Percentiles rank a stretch among this genome's conserved stretches.
Evolutionary conservation across 2,888 invertebrate species (phyloP).

Genomic region (Ophion ellenae): DNA sequence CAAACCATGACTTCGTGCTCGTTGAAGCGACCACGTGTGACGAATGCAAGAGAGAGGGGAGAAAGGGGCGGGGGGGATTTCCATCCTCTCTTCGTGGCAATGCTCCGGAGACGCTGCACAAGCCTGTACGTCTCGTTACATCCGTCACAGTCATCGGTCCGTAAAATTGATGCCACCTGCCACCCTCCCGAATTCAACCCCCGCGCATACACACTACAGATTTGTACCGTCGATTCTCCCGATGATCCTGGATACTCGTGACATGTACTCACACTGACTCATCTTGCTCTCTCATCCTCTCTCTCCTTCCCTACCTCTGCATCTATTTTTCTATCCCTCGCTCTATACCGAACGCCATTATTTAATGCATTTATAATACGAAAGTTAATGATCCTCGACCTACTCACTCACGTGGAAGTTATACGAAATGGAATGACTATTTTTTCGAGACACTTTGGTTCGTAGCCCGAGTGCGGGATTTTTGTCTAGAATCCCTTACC

Average conservation of each 20-base stretch:
- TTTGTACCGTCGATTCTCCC: constrained; percentile 43
- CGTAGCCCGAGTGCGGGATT: neutral
- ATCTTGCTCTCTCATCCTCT: constrained; percentile 44
- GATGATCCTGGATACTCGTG: constrained; percentile 44
- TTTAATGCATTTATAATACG: constrained; percentile 83
- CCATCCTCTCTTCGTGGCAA: constrained; percentile 36
- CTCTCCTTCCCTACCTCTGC: neutral
- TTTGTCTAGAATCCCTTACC: neutral
- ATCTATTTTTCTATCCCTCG: neutral
- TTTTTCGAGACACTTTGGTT: neutral
- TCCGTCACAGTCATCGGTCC: constrained; percentile 83
- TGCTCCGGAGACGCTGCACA: constrained; percentile 52
- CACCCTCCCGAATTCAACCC: constrained; percentile 76
- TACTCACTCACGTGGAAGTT: constrained; percentile 73
- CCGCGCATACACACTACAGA: constrained; percentile 35
- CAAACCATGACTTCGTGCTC: constrained; percentile 82
- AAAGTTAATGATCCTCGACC: constrained; percentile 80
- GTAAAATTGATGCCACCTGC: constrained; percentile 84
- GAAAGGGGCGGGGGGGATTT: constrained; percentile 15
- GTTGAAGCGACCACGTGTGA: constrained; percentile 78
- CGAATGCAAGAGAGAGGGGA: constrained; percentile 59
- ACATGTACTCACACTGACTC: constrained; percentile 62
- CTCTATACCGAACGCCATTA: constrained; percentile 52
- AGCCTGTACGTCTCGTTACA: constrained; percentile 77
- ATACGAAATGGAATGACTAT: constrained; percentile 64